Conservation (phyloP, 2,797 vertebrate species). For the Ctenopoma multispine region DNA sequence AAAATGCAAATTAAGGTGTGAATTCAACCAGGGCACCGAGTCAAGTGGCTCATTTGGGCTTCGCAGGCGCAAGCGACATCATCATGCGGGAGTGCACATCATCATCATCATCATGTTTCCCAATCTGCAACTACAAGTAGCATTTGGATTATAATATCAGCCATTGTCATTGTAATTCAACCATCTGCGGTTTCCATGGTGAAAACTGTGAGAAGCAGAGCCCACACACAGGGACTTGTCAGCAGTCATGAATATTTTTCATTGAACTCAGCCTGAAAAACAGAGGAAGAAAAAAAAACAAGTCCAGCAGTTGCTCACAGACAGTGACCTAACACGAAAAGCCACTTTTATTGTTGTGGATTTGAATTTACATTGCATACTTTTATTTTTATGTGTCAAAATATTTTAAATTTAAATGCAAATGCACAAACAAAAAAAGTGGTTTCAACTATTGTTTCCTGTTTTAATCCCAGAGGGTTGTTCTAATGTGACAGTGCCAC, state of each 20-base stretch:
- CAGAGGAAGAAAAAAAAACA: constrained; percentile 22
- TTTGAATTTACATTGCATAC: constrained; percentile 38
- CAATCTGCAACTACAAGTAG: constrained; percentile 49
- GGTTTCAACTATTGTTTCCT: constrained; percentile 21
- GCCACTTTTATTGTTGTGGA: constrained; percentile 27
- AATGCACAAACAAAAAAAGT: constrained; percentile 7
- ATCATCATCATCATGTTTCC: constrained; percentile 4
- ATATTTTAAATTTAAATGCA: constrained; percentile 23
- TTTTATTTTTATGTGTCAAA: constrained; percentile 36
- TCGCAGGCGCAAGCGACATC: constrained; percentile 9
- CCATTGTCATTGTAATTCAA: constrained; percentile 72
- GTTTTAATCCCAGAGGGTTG: constrained; percentile 13
- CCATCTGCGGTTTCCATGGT: constrained; percentile 78
- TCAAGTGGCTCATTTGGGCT: constrained; percentile 50
- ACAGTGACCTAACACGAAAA: constrained; percentile 30
- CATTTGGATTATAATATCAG: constrained; percentile 65
- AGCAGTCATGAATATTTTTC: constrained; percentile 70
- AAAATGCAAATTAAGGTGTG: neutral
- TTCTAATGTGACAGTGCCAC: constrained; percentile 43
- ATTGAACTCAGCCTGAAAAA: constrained; percentile 57
- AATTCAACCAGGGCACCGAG: constrained; percentile 28
- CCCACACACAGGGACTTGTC: constrained; percentile 67
- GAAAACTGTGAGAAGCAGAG: constrained; percentile 66
- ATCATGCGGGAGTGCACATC: constrained; percentile 22
- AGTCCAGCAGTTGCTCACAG: constrained; percentile 42